phyloP scores from a whole-genome alignment of 2,113 vertebrate species.

The Amphilophus citrinellus region DNA sequence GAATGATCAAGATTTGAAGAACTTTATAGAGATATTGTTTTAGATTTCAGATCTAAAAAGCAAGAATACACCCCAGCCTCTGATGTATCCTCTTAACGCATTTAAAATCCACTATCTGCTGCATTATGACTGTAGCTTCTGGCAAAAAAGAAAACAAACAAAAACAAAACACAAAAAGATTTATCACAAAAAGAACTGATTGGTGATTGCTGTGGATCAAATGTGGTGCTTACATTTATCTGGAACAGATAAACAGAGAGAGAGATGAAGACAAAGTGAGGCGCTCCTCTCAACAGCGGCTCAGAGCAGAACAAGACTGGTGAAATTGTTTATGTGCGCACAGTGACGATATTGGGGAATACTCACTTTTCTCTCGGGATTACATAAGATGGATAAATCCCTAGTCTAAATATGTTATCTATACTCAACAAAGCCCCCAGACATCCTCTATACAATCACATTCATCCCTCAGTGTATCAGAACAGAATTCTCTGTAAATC shows the following conservation, averaged over 20 bases:
- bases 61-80: neutral
- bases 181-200: conserved; percentile 18
- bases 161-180: neutral
- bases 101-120: conserved; percentile 11
- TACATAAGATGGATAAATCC: conserved; percentile 64
- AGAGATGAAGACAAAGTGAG: neutral
- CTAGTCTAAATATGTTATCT: conserved; percentile 63
- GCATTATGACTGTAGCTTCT: conserved; percentile 16
- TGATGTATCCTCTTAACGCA: neutral
- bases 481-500: conserved; percentile 38
- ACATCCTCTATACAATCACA: conserved; percentile 50
- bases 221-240: conserved; percentile 41
- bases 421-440: conserved; percentile 38
- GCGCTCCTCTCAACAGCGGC: neutral
- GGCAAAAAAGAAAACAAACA: neutral
- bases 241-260: conserved; percentile 28
- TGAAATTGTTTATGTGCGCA: conserved; percentile 47
- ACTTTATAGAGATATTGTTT: neutral
- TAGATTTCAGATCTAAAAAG: neutral
- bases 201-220: conserved; percentile 29
- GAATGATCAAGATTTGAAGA: neutral
- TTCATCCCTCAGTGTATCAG: conserved; percentile 32
- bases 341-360: conserved; percentile 51
- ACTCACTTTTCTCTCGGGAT: conserved; percentile 63
- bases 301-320: conserved; percentile 34